Evolutionary conservation across 2,888 invertebrate genomes (phyloP).

Genomic region (Frankliniella fusca): DNA sequence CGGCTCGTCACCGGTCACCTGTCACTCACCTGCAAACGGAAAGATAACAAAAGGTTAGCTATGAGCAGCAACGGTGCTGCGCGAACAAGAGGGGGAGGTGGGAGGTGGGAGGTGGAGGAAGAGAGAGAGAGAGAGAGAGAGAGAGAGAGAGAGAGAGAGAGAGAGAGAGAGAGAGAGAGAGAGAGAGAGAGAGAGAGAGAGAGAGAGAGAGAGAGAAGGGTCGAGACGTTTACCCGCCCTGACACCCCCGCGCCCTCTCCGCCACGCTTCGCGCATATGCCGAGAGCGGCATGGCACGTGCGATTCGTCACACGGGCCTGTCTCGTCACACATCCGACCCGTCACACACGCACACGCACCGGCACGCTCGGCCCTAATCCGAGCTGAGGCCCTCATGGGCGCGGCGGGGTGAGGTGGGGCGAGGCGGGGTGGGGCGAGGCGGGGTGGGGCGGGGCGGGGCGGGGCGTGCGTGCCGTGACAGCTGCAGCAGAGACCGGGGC

Average conservation of each 20-base stretch:
- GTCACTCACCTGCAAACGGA: too few relatives aligned
- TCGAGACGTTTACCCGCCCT: neutral
- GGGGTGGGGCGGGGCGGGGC: too few relatives aligned
- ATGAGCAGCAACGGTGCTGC: too few relatives aligned
- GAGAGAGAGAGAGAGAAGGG: too few relatives aligned
- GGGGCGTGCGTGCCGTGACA: neutral
- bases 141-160: slow-evolving; percentile 10
- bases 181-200: too few relatives aligned
- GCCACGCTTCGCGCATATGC: neutral
- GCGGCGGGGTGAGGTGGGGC: too few relatives aligned
- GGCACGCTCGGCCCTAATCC: neutral
- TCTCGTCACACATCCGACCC: neutral
- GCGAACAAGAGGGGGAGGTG: too few relatives aligned
- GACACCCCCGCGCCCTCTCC: too few relatives aligned
- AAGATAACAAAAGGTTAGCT: too few relatives aligned
- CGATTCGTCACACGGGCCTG: neutral
- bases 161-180: neutral
- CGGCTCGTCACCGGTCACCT: too few relatives aligned
- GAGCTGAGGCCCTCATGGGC: neutral
- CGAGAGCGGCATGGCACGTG: neutral
- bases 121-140: neutral
- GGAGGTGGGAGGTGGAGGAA: neutral
- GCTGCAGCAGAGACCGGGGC: neutral
- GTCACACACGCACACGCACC: neutral
- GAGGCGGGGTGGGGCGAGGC: too few relatives aligned